These are phyloP conservation scores for Perognathus longimembris DNA, from an alignment of 2,113 vertebrate genomes.

Conservation along the genomic window DNA sequence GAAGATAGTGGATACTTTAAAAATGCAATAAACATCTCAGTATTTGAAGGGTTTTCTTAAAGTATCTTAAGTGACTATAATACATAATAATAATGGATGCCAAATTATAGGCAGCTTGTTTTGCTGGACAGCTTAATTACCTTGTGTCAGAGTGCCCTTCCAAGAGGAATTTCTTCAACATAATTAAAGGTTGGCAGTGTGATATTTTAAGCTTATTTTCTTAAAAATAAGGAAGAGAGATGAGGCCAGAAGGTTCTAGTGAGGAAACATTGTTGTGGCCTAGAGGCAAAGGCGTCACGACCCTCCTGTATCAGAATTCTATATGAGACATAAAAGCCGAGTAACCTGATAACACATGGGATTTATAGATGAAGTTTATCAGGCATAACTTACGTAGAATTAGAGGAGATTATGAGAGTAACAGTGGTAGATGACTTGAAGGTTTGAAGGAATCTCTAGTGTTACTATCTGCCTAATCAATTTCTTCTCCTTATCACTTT, in stretches of 20 bases:
- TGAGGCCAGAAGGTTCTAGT: neutral
- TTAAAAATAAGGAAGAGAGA: neutral
- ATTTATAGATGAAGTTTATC: slow-evolving; percentile 62
- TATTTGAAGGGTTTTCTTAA: slow-evolving; percentile 86
- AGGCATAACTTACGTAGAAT: slow-evolving; percentile 62
- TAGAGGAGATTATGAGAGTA: slow-evolving; percentile 62
- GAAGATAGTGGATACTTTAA: slow-evolving; percentile 68
- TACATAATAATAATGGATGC: slow-evolving; percentile 65
- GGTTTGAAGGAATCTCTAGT: neutral
- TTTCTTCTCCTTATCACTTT: neutral
- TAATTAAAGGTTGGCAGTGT: slow-evolving; percentile 40
- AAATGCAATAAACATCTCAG: slow-evolving; percentile 87
- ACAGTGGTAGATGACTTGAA: slow-evolving; percentile 9
- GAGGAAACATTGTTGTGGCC: neutral
- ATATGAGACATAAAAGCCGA: slow-evolving; percentile 53
- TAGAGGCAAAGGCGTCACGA: neutral
- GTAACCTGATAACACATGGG: neutral
- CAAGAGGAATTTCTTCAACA: slow-evolving; percentile 52
- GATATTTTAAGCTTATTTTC: slow-evolving; percentile 74
- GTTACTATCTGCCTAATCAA: neutral
- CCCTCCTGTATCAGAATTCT: slow-evolving; percentile 50
- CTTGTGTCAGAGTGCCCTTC: slow-evolving; percentile 64
- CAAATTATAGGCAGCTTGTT: slow-evolving; percentile 76
- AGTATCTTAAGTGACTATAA: slow-evolving; percentile 73
- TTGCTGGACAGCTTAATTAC: slow-evolving; percentile 66